Percentiles rank a stretch among this genome's conserved stretches.
phyloP scores from a whole-genome alignment of 2,113 vertebrate species.

The Lipotes vexillifer region DNA sequence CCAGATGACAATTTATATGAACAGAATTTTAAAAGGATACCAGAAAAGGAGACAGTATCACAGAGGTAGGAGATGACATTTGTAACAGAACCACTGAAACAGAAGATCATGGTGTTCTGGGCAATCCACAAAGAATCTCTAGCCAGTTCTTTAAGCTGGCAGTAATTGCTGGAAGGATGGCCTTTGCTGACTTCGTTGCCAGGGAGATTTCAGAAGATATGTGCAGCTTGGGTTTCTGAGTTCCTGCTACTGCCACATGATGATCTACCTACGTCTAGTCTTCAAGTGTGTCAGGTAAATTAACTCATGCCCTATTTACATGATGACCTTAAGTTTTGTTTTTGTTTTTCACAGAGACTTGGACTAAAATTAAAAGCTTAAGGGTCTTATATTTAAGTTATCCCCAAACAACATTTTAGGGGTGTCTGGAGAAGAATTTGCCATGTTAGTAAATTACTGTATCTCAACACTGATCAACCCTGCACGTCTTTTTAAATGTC shows the following conservation, averaged over 20 bases:
- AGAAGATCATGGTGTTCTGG: neutral
- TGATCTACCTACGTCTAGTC: neutral
- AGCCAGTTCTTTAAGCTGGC: slow-evolving; percentile 12
- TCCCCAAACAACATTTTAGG: neutral
- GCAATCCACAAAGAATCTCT: neutral
- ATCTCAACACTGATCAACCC: neutral
- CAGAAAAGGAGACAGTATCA: neutral
- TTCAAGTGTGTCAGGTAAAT: slow-evolving; percentile 9
- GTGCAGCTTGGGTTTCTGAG: slow-evolving; percentile 24
- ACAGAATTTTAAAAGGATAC: neutral
- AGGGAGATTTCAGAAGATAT: slow-evolving; percentile 55
- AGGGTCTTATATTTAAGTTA: neutral
- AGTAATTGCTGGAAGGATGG: neutral
- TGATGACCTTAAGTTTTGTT: neutral
- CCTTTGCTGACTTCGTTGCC: slow-evolving; percentile 18
- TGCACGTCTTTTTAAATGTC: neutral
- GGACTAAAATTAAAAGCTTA: neutral
- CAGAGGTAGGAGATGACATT: neutral
- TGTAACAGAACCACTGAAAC: slow-evolving; percentile 8
- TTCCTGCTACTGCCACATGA: neutral
- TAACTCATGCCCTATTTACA: neutral
- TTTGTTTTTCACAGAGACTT: neutral
- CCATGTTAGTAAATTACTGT: neutral
- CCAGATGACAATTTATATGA: neutral
- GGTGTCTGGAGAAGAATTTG: neutral